Conservation (phyloP, 1,140 invertebrate genomes). For the Bombus pyrosoma region DNA sequence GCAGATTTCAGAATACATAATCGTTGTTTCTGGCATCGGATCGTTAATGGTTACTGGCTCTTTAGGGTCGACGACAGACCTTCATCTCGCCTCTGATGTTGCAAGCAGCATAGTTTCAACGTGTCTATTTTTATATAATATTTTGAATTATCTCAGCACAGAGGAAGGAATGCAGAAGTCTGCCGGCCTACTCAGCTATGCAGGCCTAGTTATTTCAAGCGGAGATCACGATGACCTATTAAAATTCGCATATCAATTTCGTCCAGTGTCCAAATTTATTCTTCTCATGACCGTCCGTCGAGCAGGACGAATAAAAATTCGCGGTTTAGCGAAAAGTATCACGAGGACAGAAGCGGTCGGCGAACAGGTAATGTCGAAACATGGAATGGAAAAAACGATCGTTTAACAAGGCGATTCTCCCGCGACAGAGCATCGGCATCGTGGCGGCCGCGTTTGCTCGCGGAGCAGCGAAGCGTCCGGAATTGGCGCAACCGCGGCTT, state of each 20-base stretch:
- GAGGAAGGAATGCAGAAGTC: not conserved
- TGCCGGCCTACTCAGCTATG: conserved; percentile 8
- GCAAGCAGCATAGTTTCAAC: not conserved
- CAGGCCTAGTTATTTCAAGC: conserved; percentile 47
- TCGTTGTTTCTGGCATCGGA: not conserved
- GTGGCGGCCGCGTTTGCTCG: too few species aligned
- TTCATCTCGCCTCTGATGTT: not conserved
- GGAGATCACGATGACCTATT: conserved; percentile 17
- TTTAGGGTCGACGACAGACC: not conserved
- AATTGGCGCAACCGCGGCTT: conserved; percentile 12
- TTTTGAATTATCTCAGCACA: not conserved
- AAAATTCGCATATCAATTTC: conserved; percentile 14
- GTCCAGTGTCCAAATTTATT: not conserved
- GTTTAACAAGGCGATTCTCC: not conserved
- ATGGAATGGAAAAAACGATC: not conserved
- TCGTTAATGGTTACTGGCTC: not conserved
- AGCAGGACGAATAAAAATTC: not conserved
- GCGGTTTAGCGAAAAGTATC: conserved; percentile 1
- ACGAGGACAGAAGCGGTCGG: not conserved
- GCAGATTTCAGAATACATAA: not conserved
- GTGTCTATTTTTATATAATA: not conserved
- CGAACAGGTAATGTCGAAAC: conserved; percentile 14
- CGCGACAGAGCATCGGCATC: not conserved
- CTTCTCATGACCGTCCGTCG: not conserved
- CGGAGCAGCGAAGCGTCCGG: not conserved